Evolutionary conservation across 2,113 vertebrate genomes (phyloP).

Genomic region (Mungos mungo): DNA sequence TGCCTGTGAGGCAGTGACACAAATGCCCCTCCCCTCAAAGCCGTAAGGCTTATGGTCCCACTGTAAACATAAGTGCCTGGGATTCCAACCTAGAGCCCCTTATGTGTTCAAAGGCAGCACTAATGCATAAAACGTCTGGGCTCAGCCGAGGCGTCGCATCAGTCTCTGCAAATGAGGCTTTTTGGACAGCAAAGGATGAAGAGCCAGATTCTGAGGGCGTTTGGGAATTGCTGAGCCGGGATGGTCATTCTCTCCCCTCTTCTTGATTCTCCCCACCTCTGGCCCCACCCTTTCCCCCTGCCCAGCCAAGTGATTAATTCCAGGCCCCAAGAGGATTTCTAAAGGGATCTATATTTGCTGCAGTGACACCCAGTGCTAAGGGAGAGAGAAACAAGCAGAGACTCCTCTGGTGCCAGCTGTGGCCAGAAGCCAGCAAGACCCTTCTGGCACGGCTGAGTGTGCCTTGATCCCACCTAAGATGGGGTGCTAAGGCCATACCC

Average conservation of each 20-base stretch:
- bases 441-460: background rate
- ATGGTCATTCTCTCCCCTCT: background rate
- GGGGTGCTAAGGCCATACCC: background rate
- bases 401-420: background rate
- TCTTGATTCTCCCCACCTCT: background rate
- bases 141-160: background rate
- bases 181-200: conserved; percentile 2
- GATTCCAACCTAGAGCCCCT: background rate
- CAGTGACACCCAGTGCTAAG: background rate
- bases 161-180: background rate
- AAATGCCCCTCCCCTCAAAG: background rate
- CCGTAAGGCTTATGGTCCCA: background rate
- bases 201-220: background rate
- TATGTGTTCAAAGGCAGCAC: background rate
- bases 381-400: background rate
- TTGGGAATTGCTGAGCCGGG: accelerated
- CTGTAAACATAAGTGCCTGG: background rate
- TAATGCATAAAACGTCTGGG: background rate
- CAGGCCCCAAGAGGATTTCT: background rate
- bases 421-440: background rate
- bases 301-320: background rate
- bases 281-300: background rate
- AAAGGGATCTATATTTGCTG: background rate
- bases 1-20: background rate
- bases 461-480: background rate